Base-by-base conservation (phyloP, 1,140 invertebrate species). In the Drosophila yakuba region DNA sequence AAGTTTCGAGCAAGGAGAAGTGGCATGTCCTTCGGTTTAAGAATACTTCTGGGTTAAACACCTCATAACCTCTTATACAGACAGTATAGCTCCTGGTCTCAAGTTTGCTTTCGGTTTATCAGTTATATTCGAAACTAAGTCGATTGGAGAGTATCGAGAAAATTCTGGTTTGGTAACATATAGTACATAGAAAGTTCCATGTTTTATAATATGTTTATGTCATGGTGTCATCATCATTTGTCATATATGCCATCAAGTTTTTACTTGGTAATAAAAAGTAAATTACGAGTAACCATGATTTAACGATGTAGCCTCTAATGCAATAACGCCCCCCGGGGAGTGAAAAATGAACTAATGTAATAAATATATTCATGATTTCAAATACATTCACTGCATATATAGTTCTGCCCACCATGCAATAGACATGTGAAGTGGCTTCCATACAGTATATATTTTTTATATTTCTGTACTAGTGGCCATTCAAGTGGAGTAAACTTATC, bases 401-500 rank as follows among this genome's bases (percentile, higher is more conserved):
- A 55, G 69, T 78, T 15, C 3, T n/a, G 38, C 47, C 11, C 28
- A 58, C 47, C 6, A 20, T 44, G 43, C 14, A 41, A 25, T 48
- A 39, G 62, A 72, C 76, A 55, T 61, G 68, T 73, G 62, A 73
- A 74, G 67, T 85, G 25, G 45, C 23, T 66, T 11, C 8, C 5
- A 8, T 28, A 23, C 8, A 43, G n/a, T 15, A 8, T 51, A 47
- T 32, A 48, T 8, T 15, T 50, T 10, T 32, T 52, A 36, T 17
- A 50, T 50, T 48, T 32, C 25, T 15, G 3, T 15, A 11, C 43
- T 14, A 62, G 35, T 32, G 10, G 20, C 48, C 41, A 54, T 10
- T 62, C 38, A 35, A 62, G 56, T 56, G 58, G 61, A 78, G 78
- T 67, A 66, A 51, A 82, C 61, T 52, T 86, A 85, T 85, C 61